Conservation (phyloP, 2,797 vertebrate genomes). For the Phataginus tetradactyla region DNA sequence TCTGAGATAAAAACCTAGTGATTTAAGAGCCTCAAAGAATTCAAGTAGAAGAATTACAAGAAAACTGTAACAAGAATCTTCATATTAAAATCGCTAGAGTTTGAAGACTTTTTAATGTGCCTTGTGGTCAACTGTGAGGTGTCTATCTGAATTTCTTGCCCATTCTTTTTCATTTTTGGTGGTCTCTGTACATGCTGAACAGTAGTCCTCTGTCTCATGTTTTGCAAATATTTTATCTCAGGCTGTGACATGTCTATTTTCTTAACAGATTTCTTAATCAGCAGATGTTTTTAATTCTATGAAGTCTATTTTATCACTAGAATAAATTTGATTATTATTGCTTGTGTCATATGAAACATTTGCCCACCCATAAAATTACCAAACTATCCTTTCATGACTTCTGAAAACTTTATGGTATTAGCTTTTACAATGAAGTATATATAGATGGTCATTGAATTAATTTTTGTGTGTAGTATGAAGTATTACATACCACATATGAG, state of each 20-base stretch:
- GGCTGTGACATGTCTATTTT: background rate
- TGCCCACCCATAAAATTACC: background rate
- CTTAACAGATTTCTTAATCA: background rate
- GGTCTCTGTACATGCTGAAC: background rate
- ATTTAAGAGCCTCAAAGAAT: background rate
- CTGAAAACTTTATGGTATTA: background rate
- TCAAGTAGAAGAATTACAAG: background rate
- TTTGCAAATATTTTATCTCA: slow-evolving; percentile 36
- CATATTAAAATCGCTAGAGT: background rate
- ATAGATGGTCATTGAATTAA: background rate
- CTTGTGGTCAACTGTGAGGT: background rate
- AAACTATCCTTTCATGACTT: background rate
- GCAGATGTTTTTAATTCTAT: background rate
- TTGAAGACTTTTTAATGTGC: background rate
- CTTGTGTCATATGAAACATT: background rate
- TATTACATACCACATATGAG: background rate
- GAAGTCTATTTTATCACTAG: background rate
- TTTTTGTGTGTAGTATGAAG: background rate
- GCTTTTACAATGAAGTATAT: background rate
- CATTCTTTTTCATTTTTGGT: background rate
- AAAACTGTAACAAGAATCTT: background rate
- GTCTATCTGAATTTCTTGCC: background rate
- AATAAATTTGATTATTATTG: background rate
- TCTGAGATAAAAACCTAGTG: background rate
- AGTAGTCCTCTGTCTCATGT: background rate